Conservation (phyloP, 2,797 vertebrate species). For the Muraenolepis orangiensis region DNA sequence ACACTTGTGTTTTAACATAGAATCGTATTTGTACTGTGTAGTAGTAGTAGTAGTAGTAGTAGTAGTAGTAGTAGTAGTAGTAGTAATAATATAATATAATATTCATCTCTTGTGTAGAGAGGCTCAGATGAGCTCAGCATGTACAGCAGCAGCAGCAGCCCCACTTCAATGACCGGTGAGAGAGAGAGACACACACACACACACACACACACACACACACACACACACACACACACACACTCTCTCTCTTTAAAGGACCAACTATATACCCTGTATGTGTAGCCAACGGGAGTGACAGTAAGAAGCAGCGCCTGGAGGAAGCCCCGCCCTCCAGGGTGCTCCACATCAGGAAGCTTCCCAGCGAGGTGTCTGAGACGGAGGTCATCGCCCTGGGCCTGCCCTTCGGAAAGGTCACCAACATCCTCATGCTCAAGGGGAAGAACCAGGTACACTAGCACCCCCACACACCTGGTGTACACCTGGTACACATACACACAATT, state of each 20-base stretch:
- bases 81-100: background rate
- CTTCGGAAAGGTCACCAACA: slow-evolving; percentile 98
- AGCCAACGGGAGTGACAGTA: slow-evolving; percentile 91
- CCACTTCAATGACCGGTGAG: slow-evolving; percentile 89
- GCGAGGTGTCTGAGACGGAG: slow-evolving; percentile 93
- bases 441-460: slow-evolving; percentile 54
- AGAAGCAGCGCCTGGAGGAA: slow-evolving; percentile 93
- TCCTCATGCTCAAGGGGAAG: slow-evolving; percentile 96
- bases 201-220: background rate
- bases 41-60: no score
- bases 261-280: no score
- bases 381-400: slow-evolving; percentile 94
- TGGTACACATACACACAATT: no score
- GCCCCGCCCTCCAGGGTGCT: slow-evolving; percentile 92
- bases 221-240: background rate
- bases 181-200: slow-evolving; percentile 43
- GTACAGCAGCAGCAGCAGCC: slow-evolving; percentile 89
- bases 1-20: no score
- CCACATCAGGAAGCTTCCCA: slow-evolving; percentile 95
- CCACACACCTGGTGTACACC: no score
- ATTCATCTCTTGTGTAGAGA: slow-evolving; percentile 74
- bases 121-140: slow-evolving; percentile 98
- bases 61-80: background rate
- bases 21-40: no score
- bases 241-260: no score